Percentiles rank a stretch among this genome's conserved stretches.
Conservation (phyloP, 2,888 invertebrate genomes). For the Ennomos quercinarius region DNA sequence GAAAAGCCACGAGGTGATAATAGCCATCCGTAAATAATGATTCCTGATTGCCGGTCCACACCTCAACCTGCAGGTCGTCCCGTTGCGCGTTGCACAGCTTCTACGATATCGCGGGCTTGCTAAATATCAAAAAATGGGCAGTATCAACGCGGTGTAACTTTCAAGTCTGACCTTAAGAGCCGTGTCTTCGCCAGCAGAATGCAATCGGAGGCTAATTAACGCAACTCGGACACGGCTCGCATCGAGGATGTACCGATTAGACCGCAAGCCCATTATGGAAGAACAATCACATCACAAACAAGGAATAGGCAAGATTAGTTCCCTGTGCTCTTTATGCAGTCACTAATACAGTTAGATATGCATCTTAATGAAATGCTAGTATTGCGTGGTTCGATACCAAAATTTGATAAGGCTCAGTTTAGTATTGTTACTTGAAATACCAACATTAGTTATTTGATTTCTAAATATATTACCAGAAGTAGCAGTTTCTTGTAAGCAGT, state of each 20-base stretch:
- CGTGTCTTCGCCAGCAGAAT: slow-evolving; percentile 65
- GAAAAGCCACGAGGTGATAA: slow-evolving; percentile 85
- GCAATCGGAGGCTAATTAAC: slow-evolving; percentile 80
- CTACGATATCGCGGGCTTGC: slow-evolving; percentile 40
- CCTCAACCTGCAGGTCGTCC: slow-evolving; percentile 65
- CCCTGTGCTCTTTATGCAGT: slow-evolving; percentile 42
- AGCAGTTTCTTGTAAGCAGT: slow-evolving; percentile 16
- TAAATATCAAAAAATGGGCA: slow-evolving; percentile 36
- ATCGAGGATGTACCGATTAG: slow-evolving; percentile 80
- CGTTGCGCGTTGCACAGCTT: slow-evolving; percentile 37
- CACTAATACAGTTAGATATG: slow-evolving; percentile 41
- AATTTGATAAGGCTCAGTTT: slow-evolving; percentile 30
- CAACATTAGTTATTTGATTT: slow-evolving; percentile 12
- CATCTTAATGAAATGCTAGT: slow-evolving; percentile 37
- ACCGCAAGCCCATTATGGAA: slow-evolving; percentile 75
- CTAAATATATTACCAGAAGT: slow-evolving; percentile 27
- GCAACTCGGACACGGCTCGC: slow-evolving; percentile 66
- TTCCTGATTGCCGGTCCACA: slow-evolving; percentile 80
- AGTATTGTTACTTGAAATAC: background rate
- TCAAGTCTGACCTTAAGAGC: slow-evolving; percentile 60
- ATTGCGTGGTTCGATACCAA: slow-evolving; percentile 28
- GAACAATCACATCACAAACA: slow-evolving; percentile 82
- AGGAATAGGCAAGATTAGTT: slow-evolving; percentile 72
- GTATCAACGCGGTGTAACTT: slow-evolving; percentile 41
- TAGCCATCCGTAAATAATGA: slow-evolving; percentile 84